Percentiles rank a stretch among this genome's conserved stretches.
Conservation (phyloP, 2,113 vertebrate genomes). For the Pyrgilauda ruficollis region DNA sequence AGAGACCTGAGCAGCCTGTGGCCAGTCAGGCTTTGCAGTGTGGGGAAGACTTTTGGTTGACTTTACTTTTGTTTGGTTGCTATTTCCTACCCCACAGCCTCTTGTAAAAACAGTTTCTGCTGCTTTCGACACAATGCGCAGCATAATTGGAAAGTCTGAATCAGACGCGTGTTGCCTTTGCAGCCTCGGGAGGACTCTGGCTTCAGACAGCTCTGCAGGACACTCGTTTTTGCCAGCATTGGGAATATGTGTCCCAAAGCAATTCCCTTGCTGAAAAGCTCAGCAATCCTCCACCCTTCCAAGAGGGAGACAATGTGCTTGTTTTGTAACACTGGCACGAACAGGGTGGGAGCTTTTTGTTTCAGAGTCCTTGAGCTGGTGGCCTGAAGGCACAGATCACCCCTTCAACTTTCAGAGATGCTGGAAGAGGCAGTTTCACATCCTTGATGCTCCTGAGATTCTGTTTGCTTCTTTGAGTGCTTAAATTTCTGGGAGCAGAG, state of each 20-base stretch:
- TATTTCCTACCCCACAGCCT: background rate
- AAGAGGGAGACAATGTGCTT: background rate
- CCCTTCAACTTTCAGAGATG: background rate
- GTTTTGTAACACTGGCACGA: background rate
- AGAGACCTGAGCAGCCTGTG: background rate
- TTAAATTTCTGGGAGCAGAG: background rate
- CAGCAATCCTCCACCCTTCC: background rate
- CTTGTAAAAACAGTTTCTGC: background rate
- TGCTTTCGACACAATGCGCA: background rate
- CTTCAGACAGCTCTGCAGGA: background rate
- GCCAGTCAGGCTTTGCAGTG: background rate
- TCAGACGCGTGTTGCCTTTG: background rate
- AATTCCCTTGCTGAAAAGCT: background rate
- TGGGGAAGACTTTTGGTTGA: background rate
- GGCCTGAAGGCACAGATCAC: background rate
- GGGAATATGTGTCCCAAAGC: background rate
- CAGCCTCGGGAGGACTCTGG: background rate
- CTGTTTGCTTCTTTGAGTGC: background rate
- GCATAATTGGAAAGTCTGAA: constrained; percentile 17
- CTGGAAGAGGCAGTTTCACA: background rate
- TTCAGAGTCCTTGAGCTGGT: background rate
- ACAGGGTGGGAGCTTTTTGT: background rate
- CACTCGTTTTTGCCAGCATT: background rate
- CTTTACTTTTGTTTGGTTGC: constrained; percentile 18
- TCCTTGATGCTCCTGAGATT: background rate